Evolutionary conservation across 1,140 invertebrate species (phyloP).

Genomic region (Bombus pyrosoma): DNA sequence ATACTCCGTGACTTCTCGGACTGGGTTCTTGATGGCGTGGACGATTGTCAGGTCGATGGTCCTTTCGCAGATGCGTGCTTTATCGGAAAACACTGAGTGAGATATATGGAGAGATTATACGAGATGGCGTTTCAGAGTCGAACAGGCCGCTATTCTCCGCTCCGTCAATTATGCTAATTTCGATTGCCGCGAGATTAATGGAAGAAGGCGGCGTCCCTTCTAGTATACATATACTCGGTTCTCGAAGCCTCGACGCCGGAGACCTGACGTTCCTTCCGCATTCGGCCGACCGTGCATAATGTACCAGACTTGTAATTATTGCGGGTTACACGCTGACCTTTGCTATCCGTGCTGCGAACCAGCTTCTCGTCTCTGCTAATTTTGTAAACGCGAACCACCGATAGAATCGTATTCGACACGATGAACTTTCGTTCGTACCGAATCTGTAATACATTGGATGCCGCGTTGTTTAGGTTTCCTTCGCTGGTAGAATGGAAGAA

Average conservation of each 20-base stretch:
- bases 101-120: constrained; percentile 81
- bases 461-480: background rate
- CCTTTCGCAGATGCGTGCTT: constrained; percentile 75
- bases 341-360: constrained; percentile 14
- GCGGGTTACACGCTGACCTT: constrained; percentile 49
- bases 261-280: constrained; percentile 67
- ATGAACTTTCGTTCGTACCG: background rate
- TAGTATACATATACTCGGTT: constrained; percentile 33
- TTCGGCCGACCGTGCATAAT: constrained; percentile 69
- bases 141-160: constrained; percentile 80
- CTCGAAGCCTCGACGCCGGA: constrained; percentile 34
- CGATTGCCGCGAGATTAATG: constrained; percentile 82
- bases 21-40: background rate
- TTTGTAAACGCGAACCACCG: background rate
- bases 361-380: background rate
- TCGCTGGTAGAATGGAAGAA: constrained; percentile 6
- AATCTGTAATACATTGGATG: background rate
- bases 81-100: constrained; percentile 81
- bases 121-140: constrained; percentile 80
- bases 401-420: constrained; percentile 2
- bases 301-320: constrained; percentile 66
- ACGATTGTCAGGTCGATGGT: constrained; percentile 62
- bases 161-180: constrained; percentile 83
- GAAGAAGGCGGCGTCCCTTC: constrained; percentile 76
- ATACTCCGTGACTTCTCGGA: background rate